phyloP scores from a whole-genome alignment of 2,888 invertebrate genomes.

The Xestobium rufovillosum region DNA sequence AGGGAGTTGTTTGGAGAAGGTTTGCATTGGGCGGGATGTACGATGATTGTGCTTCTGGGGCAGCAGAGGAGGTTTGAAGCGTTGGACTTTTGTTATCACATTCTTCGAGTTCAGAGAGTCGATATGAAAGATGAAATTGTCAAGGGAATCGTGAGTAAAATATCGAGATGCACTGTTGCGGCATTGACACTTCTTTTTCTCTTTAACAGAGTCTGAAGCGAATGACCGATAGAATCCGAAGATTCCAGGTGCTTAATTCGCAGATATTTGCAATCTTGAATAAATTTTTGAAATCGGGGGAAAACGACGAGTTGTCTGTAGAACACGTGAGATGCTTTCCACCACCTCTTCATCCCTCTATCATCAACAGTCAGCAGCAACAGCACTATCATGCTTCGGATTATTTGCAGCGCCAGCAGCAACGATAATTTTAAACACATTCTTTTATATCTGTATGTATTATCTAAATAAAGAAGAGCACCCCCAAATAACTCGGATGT shows the following conservation, averaged over 20 bases:
- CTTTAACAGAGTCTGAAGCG: slow-evolving; percentile 74
- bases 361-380: slow-evolving; percentile 48
- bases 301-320: slow-evolving; percentile 76
- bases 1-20: slow-evolving; percentile 98
- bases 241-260: slow-evolving; percentile 96
- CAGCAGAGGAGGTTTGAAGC: slow-evolving; percentile 96
- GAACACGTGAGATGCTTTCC: slow-evolving; percentile 97
- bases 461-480: too few relatives aligned
- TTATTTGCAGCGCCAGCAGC: too few relatives aligned
- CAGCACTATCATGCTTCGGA: slow-evolving; percentile 54
- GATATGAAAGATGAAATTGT: slow-evolving; percentile 94
- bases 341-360: slow-evolving; percentile 78
- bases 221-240: slow-evolving; percentile 95
- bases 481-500: too few relatives aligned
- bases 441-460: too few relatives aligned
- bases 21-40: slow-evolving; percentile 97
- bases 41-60: slow-evolving; percentile 88
- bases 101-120: slow-evolving; percentile 88
- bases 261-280: slow-evolving; percentile 95
- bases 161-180: neutral
- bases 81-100: slow-evolving; percentile 97
- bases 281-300: slow-evolving; percentile 84
- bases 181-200: slow-evolving; percentile 1
- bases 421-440: too few relatives aligned
- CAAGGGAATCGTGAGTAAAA: slow-evolving; percentile 87